Conservation (phyloP, 2,113 vertebrate species). For the Isurus oxyrinchus region DNA sequence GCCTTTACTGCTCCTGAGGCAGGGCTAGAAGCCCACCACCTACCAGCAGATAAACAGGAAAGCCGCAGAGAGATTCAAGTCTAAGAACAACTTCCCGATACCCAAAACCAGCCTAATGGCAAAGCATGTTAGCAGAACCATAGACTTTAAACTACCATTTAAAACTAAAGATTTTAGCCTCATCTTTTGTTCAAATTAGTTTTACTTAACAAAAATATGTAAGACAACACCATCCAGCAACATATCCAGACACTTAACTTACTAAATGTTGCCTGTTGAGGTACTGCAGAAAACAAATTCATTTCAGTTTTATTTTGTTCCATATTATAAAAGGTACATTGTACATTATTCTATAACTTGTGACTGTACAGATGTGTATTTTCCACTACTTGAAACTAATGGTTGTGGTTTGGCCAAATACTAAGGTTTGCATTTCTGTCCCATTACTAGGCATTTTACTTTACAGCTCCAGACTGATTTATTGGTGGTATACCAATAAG, state of each 20-base stretch:
- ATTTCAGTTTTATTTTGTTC: neutral
- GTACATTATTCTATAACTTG: neutral
- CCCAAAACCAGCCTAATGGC: neutral
- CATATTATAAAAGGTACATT: neutral
- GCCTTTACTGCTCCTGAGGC: neutral
- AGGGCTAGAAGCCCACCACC: neutral
- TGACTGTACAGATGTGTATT: neutral
- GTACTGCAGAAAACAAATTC: neutral
- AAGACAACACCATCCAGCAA: neutral
- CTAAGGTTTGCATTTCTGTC: neutral
- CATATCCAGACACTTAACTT: neutral
- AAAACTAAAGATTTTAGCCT: neutral
- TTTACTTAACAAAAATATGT: neutral
- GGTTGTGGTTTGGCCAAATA: neutral
- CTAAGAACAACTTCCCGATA: neutral
- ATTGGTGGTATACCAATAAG: neutral
- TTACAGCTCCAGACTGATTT: neutral
- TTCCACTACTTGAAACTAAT: conserved; percentile 13
- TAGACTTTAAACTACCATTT: neutral
- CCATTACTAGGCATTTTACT: neutral
- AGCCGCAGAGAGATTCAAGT: no score
- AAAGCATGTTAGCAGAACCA: neutral
- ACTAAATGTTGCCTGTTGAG: neutral
- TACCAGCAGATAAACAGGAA: neutral
- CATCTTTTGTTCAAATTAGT: neutral